These are phyloP conservation scores for Incurvaria masculella DNA, from an alignment of 2,888 invertebrate genomes.

Conservation along the genomic window DNA sequence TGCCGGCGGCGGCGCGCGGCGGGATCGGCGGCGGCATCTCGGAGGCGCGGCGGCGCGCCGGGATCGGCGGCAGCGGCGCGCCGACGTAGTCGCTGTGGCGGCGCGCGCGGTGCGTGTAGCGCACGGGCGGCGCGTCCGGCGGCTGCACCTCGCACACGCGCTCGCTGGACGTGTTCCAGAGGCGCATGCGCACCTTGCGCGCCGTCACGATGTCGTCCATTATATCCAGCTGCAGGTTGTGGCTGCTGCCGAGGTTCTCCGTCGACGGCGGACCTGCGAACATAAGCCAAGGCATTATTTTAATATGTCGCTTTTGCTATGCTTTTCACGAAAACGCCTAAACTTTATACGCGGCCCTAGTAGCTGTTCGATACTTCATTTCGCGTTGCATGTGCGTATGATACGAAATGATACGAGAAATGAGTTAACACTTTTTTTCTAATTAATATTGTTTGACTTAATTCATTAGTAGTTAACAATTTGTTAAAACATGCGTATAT, in stretches of 20 bases:
- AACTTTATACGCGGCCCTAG: too few relatives aligned
- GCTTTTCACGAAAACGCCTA: too few relatives aligned
- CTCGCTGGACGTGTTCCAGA: slow-evolving; percentile 80
- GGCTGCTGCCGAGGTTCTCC: slow-evolving; percentile 70
- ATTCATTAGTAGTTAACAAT: too few relatives aligned
- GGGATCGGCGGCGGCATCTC: slow-evolving; percentile 64
- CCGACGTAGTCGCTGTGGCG: slow-evolving; percentile 73
- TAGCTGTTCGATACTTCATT: too few relatives aligned
- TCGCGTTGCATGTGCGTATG: too few relatives aligned
- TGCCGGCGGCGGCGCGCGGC: slow-evolving; percentile 49
- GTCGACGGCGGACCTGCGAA: slow-evolving; percentile 67
- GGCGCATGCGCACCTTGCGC: slow-evolving; percentile 77
- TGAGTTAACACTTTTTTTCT: too few relatives aligned
- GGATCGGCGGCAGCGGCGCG: slow-evolving; percentile 59
- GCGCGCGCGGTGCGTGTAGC: slow-evolving; percentile 61
- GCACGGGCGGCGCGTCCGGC: slow-evolving; percentile 56
- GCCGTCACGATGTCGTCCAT: slow-evolving; percentile 87
- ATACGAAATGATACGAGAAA: too few relatives aligned
- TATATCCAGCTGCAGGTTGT: slow-evolving; percentile 80
- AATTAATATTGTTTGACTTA: too few relatives aligned
- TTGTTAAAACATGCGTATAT: too few relatives aligned
- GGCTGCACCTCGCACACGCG: slow-evolving; percentile 81
- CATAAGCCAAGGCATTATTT: too few relatives aligned
- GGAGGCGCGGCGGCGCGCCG: slow-evolving; percentile 65
- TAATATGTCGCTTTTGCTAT: too few relatives aligned